Conservation (phyloP, 2,888 invertebrate genomes). For the Eristalis tenax region DNA sequence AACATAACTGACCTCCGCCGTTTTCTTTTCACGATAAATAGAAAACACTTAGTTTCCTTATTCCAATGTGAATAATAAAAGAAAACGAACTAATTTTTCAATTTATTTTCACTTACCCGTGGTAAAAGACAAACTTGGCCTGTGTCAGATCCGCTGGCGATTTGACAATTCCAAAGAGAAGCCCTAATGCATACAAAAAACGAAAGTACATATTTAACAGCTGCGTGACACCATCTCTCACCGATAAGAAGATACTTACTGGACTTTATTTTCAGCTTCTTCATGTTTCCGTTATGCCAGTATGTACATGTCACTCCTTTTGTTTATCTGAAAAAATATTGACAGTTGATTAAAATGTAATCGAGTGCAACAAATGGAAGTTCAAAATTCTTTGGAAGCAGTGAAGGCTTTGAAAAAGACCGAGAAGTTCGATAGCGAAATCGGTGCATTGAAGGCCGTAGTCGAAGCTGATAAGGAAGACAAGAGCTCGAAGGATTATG, state of each 20-base stretch:
- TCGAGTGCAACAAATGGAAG: background rate
- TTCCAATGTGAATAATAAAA: background rate
- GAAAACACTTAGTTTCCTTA: too few relatives aligned
- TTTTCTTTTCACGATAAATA: too few relatives aligned
- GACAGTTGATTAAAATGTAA: background rate
- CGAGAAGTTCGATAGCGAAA: slow-evolving; percentile 88
- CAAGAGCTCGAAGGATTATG: slow-evolving; percentile 85
- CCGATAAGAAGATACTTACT: slow-evolving; percentile 73
- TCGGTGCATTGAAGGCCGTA: slow-evolving; percentile 84
- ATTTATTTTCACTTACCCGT: slow-evolving; percentile 74
- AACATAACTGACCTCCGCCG: too few relatives aligned
- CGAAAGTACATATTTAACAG: background rate
- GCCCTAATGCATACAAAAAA: slow-evolving; percentile 74
- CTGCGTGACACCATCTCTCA: background rate
- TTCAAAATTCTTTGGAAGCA: slow-evolving; percentile 85
- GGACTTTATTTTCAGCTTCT: slow-evolving; percentile 76
- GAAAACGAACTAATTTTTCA: background rate
- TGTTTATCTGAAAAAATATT: background rate
- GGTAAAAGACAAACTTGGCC: slow-evolving; percentile 80
- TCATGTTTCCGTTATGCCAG: slow-evolving; percentile 50
- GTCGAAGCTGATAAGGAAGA: slow-evolving; percentile 84
- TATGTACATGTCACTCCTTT: background rate
- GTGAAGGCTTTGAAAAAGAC: slow-evolving; percentile 91
- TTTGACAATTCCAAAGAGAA: slow-evolving; percentile 82
- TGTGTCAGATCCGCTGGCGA: slow-evolving; percentile 81